phyloP scores from a whole-genome alignment of 2,888 invertebrate species.

The Ochropacha duplaris region DNA sequence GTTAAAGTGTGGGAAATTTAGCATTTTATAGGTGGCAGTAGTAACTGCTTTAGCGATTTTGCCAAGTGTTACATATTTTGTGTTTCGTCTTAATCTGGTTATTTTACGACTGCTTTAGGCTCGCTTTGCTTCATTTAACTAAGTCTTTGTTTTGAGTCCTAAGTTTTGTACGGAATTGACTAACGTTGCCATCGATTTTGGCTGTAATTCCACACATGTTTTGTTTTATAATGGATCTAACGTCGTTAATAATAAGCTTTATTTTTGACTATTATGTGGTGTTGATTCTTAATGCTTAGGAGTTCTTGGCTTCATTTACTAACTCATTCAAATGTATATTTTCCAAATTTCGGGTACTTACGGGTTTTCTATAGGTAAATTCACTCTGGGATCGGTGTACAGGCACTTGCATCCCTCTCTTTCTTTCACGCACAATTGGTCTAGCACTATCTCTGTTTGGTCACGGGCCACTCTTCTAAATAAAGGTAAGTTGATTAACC shows the following conservation, averaged over 20 bases:
- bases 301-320: background rate
- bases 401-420: background rate
- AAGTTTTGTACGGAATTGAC: background rate
- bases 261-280: background rate
- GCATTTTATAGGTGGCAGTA: too few relatives aligned
- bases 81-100: background rate
- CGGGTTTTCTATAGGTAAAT: background rate
- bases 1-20: too few relatives aligned
- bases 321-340: background rate
- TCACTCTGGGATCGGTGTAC: background rate
- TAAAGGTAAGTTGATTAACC: constrained; percentile 15
- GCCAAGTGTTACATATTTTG: background rate
- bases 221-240: background rate
- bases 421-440: constrained; percentile 6
- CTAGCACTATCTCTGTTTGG: constrained; percentile 7
- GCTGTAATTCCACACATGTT: too few relatives aligned
- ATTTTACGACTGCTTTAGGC: background rate
- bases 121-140: background rate
- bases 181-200: background rate
- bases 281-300: background rate
- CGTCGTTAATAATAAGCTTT: background rate
- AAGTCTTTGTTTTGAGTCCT: background rate
- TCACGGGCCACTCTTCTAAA: constrained; percentile 1
- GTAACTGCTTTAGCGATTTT: too few relatives aligned
- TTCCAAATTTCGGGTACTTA: background rate